Evolutionary conservation across 2,888 invertebrate species (phyloP).

Genomic region (Temnothorax ravouxi): DNA sequence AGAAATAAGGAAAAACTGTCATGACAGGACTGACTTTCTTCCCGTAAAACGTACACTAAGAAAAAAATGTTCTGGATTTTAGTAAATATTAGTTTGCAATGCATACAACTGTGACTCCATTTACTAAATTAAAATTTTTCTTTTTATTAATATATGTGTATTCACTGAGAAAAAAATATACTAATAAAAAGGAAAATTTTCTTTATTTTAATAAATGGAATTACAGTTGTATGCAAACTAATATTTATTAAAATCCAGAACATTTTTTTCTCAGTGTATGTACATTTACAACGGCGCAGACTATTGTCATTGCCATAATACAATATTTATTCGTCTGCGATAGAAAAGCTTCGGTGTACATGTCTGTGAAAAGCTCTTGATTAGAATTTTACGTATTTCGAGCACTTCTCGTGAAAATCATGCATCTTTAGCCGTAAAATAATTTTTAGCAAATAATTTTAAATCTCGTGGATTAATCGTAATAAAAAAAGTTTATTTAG

Average conservation of each 20-base stretch:
- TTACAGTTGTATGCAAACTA: no score
- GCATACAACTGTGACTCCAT: no score
- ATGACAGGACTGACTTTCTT: background rate
- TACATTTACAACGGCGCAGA: slow-evolving; percentile 10
- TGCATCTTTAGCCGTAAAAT: background rate
- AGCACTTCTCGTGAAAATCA: background rate
- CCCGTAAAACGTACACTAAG: background rate
- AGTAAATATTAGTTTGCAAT: no score
- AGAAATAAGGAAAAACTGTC: slow-evolving; percentile 26
- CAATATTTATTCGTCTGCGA: background rate
- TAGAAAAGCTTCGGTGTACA: background rate
- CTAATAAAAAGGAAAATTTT: no score
- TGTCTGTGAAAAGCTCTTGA: background rate
- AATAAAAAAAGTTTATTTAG: background rate
- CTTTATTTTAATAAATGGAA: no score
- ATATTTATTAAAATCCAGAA: no score
- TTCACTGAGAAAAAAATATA: no score
- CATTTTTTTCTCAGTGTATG: no score
- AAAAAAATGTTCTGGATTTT: no score
- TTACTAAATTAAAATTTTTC: no score
- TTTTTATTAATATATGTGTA: no score
- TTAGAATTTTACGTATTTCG: slow-evolving; percentile 13
- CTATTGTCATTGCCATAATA: background rate
- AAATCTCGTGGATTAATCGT: background rate
- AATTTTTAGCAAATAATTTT: background rate